Conservation (phyloP, 1,140 invertebrate species). For the Drosophila willistoni region DNA sequence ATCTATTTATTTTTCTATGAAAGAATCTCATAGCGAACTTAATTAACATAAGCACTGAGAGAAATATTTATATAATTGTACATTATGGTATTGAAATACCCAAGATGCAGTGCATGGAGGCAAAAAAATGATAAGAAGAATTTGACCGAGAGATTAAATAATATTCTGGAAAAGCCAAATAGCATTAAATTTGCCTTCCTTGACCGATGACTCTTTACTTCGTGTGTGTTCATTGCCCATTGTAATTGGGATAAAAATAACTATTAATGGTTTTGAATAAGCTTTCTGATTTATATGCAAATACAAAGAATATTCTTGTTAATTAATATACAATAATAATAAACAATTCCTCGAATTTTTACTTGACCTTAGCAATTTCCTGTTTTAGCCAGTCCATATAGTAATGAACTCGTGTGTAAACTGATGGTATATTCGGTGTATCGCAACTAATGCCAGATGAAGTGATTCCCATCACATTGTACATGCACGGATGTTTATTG, state of each 20-base stretch:
- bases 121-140: background rate
- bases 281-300: slow-evolving; percentile 5
- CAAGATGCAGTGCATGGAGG: too few relatives aligned
- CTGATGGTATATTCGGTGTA: slow-evolving; percentile 49
- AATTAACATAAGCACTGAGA: background rate
- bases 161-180: background rate
- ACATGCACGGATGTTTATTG: slow-evolving; percentile 59
- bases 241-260: background rate
- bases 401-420: slow-evolving; percentile 67
- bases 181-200: background rate
- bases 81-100: background rate
- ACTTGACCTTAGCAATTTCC: slow-evolving; percentile 40
- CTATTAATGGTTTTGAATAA: background rate
- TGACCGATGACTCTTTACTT: background rate
- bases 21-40: background rate
- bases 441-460: slow-evolving; percentile 65
- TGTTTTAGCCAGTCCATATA: slow-evolving; percentile 73
- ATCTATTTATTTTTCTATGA: background rate
- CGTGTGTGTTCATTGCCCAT: background rate
- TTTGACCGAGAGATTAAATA: background rate
- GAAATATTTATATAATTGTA: background rate
- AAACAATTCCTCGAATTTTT: background rate
- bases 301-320: background rate
- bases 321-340: background rate
- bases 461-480: slow-evolving; percentile 72